Percentiles rank a stretch among this genome's conserved stretches.
These are phyloP conservation scores for Erinaceus europaeus DNA, from an alignment of 2,113 vertebrate genomes.

Conservation along the genomic window DNA sequence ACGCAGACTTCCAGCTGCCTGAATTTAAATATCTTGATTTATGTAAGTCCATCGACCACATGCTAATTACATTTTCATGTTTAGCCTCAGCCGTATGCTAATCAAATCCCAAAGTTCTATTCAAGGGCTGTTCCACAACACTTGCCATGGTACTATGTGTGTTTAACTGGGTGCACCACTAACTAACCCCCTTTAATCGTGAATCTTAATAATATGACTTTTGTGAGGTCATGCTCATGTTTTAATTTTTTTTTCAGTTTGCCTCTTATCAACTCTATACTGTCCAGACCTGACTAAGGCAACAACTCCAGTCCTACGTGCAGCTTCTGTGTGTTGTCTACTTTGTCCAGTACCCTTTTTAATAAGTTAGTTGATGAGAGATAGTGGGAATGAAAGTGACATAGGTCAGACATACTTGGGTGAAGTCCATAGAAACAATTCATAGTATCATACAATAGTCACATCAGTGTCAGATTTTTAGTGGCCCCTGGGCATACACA, in stretches of 20 bases:
- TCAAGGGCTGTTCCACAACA: too few species aligned
- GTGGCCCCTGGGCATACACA: not conserved
- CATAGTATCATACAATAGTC: not conserved
- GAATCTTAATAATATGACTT: not conserved
- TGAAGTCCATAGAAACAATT: not conserved
- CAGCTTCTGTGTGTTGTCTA: not conserved
- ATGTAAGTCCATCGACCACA: too few species aligned
- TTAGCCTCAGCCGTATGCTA: too few species aligned
- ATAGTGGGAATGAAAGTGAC: not conserved
- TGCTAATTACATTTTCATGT: too few species aligned
- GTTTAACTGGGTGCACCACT: too few species aligned
- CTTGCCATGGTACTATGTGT: too few species aligned
- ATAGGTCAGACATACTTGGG: not conserved
- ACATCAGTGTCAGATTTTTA: not conserved
- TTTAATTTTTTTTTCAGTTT: constrained; percentile 12
- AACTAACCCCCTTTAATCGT: not conserved
- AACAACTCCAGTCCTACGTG: too few species aligned
- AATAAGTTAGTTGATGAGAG: constrained; percentile 22
- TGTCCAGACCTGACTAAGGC: constrained; percentile 11
- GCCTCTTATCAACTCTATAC: constrained; percentile 35
- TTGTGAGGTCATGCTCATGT: constrained; percentile 12
- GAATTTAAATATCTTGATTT: too few species aligned
- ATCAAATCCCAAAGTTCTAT: too few species aligned
- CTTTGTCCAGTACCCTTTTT: not conserved
- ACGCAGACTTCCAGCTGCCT: too few species aligned